phyloP scores from a whole-genome alignment of 2,113 vertebrate species.

The Hippocampus comes region DNA sequence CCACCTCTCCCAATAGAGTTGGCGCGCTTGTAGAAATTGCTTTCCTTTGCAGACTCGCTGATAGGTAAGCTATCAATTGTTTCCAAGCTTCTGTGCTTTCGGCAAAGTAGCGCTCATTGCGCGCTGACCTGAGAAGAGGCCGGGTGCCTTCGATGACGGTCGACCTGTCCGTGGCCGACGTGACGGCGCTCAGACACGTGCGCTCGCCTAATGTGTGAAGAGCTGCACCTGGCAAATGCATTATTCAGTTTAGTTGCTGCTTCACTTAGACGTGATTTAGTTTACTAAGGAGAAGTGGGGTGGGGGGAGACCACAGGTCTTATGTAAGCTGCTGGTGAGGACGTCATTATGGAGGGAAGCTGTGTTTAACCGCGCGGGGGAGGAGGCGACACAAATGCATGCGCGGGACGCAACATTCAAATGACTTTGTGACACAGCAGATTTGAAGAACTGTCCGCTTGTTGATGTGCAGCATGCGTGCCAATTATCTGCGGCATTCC shows the following conservation, averaged over 20 bases:
- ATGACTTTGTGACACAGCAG: neutral
- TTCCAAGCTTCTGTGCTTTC: slow-evolving; percentile 21
- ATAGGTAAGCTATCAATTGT: slow-evolving; percentile 58
- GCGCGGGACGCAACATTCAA: no score
- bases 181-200: neutral
- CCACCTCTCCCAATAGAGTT: slow-evolving; percentile 34
- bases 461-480: no score
- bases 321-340: slow-evolving; percentile 58
- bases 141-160: slow-evolving; percentile 1
- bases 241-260: slow-evolving; percentile 75
- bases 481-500: neutral
- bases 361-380: slow-evolving; percentile 26
- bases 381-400: slow-evolving; percentile 11
- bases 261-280: slow-evolving; percentile 73
- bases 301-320: slow-evolving; percentile 52
- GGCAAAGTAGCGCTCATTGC: slow-evolving; percentile 22
- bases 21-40: slow-evolving; percentile 51
- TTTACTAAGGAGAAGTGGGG: slow-evolving; percentile 65
- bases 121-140: slow-evolving; percentile 8
- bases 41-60: slow-evolving; percentile 63
- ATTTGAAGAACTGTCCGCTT: neutral
- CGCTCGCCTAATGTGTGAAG: neutral
- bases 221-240: slow-evolving; percentile 58
- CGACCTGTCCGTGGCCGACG: slow-evolving; percentile 38
- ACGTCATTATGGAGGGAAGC: slow-evolving; percentile 49